Conservation (phyloP, 2,113 vertebrate species). For the Pygoscelis antarcticus region DNA sequence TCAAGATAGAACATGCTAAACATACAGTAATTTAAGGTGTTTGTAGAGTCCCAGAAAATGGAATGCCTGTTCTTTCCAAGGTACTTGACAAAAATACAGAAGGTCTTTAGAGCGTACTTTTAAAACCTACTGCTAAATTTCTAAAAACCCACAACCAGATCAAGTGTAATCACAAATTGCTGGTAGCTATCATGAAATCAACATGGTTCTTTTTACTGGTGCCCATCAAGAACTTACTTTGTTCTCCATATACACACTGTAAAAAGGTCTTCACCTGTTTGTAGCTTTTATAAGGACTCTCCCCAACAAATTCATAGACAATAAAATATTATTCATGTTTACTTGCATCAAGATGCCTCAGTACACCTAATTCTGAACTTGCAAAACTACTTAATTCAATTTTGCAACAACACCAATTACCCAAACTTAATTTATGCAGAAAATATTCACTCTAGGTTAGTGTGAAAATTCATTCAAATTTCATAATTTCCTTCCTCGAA, state of each 20-base stretch:
- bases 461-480: not conserved
- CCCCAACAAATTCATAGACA: not conserved
- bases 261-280: not conserved
- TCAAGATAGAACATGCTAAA: not conserved
- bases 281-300: not conserved
- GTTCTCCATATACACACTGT: not conserved
- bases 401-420: not conserved
- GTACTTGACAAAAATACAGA: not conserved
- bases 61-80: fast-evolving
- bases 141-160: not conserved
- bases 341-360: not conserved
- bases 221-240: not conserved
- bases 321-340: not conserved
- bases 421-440: not conserved
- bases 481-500: not conserved
- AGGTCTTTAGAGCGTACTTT: not conserved
- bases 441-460: not conserved
- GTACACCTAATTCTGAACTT: not conserved
- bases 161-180: not conserved
- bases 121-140: not conserved
- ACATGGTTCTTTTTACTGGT: not conserved
- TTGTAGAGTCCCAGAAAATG: not conserved
- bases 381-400: not conserved
- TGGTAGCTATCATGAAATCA: not conserved
- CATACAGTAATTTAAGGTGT: fast-evolving